phyloP scores from a whole-genome alignment of 2,113 vertebrate genomes.

The Grammomys surdaster region DNA sequence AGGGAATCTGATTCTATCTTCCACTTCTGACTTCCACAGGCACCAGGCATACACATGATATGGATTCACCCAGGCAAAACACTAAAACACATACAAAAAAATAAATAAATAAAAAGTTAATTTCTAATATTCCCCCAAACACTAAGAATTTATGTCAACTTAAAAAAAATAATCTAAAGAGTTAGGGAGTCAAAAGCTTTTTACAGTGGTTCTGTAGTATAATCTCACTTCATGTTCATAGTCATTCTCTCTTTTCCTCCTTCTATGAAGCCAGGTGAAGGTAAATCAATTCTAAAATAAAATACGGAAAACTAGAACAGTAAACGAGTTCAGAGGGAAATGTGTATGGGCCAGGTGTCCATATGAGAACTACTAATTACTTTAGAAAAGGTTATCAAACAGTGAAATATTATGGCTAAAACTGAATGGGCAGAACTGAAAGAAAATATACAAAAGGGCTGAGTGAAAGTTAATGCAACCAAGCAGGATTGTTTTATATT shows the following conservation, averaged over 20 bases:
- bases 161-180: neutral
- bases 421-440: neutral
- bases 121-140: neutral
- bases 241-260: neutral
- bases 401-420: neutral
- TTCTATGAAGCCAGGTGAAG: neutral
- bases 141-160: neutral
- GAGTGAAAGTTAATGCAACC: neutral
- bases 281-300: neutral
- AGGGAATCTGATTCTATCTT: neutral
- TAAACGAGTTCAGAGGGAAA: neutral
- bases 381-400: neutral
- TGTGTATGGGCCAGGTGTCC: neutral
- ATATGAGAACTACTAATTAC: neutral
- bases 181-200: neutral
- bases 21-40: neutral
- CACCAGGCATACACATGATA: neutral
- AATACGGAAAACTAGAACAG: neutral
- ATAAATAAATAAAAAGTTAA: neutral
- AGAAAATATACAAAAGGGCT: neutral
- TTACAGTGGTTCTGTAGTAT: slow-evolving; percentile 43
- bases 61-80: neutral
- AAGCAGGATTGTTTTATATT: slow-evolving; percentile 6
- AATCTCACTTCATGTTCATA: neutral
- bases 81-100: neutral